These are phyloP conservation scores for Bergia puertoricense DNA, from an alignment of 92 coral and sea anemone genomes.

Conservation along the genomic window DNA sequence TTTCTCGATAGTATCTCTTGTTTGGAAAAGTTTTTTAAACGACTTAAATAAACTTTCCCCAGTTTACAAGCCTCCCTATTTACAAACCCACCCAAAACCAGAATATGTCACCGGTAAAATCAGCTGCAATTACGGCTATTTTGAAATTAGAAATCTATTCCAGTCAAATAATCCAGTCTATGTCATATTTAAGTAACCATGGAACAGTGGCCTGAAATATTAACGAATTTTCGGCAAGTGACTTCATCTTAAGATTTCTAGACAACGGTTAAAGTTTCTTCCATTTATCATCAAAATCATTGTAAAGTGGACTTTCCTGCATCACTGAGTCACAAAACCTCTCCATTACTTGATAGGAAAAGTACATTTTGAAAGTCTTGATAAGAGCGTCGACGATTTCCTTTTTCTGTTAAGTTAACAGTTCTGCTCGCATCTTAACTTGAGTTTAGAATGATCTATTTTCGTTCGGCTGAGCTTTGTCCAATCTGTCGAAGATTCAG, in stretches of 20 bases:
- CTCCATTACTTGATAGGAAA: not conserved
- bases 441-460: not conserved
- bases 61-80: too few species aligned
- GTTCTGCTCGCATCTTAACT: not conserved
- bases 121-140: not conserved
- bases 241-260: not conserved
- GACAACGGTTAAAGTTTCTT: not conserved
- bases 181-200: constrained; percentile 13
- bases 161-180: not conserved
- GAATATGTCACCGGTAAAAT: too few species aligned
- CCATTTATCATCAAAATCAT: too few species aligned
- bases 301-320: not conserved
- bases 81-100: too few species aligned
- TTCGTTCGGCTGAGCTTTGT: constrained; percentile 9
- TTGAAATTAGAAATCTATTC: not conserved
- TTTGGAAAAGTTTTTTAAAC: too few species aligned
- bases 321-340: not conserved
- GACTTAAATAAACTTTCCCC: too few species aligned
- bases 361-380: not conserved
- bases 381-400: not conserved
- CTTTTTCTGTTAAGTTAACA: not conserved
- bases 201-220: not conserved
- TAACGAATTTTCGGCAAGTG: not conserved
- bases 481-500: constrained; percentile 14
- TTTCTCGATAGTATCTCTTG: too few species aligned